These are phyloP conservation scores for Microtus richardsoni DNA, from an alignment of 2,113 vertebrate genomes.

Conservation along the genomic window DNA sequence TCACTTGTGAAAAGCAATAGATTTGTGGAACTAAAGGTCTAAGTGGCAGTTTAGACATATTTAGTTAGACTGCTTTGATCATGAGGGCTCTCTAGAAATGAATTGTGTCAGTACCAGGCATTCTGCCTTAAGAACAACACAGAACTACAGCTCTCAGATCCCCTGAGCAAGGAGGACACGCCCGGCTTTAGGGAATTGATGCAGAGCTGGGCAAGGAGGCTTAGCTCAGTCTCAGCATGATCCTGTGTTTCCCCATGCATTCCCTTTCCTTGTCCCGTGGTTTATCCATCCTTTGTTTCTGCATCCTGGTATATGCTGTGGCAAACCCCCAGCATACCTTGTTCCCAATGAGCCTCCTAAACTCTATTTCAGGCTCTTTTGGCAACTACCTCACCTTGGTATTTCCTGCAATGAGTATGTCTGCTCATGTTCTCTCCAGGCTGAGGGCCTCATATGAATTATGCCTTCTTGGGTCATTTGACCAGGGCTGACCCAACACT, in stretches of 20 bases:
- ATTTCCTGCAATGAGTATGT: not conserved
- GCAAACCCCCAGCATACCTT: not conserved
- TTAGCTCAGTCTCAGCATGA: not conserved
- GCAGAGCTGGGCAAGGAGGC: fast-evolving
- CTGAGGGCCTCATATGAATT: not conserved
- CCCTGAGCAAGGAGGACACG: not conserved
- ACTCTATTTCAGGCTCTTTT: not conserved
- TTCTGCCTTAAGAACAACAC: not conserved
- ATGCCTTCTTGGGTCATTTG: not conserved
- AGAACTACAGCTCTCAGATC: not conserved
- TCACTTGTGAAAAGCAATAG: not conserved
- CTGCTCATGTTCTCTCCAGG: not conserved
- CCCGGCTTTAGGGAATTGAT: not conserved
- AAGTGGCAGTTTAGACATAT: not conserved
- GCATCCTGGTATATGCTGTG: not conserved
- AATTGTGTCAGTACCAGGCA: not conserved
- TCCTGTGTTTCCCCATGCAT: not conserved
- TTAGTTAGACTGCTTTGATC: not conserved
- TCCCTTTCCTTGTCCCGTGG: not conserved
- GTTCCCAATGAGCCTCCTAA: not conserved
- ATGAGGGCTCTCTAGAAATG: not conserved
- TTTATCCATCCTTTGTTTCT: not conserved
- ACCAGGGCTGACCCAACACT: not conserved
- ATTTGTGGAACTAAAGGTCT: not conserved
- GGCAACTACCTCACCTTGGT: not conserved